phyloP scores from a whole-genome alignment of 2,797 vertebrate species.

The Syngnathus rostellatus region DNA sequence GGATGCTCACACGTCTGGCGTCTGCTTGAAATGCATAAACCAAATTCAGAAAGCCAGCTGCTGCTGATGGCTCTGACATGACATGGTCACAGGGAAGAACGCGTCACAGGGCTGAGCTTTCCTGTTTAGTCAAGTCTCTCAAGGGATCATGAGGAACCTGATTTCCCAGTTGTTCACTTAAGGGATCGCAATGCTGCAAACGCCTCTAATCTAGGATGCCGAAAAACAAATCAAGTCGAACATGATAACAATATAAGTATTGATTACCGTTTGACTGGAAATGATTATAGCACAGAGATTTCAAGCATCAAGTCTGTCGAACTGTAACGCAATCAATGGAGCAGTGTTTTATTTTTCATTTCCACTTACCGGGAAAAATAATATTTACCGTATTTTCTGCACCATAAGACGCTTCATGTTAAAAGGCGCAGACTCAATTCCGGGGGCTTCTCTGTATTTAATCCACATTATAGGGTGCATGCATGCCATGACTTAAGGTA shows the following conservation, averaged over 20 bases:
- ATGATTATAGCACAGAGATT: conserved; percentile 21
- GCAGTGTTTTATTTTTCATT: neutral
- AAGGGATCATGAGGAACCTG: conserved; percentile 17
- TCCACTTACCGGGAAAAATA: neutral
- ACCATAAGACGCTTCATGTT: too few species aligned
- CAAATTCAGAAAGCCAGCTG: conserved; percentile 54
- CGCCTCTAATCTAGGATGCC: conserved; percentile 18
- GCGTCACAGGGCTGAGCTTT: neutral
- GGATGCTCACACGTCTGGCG: conserved; percentile 42
- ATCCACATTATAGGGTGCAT: too few species aligned
- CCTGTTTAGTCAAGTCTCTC: conserved; percentile 31
- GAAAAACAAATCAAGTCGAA: conserved; percentile 36
- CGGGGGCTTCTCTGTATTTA: too few species aligned
- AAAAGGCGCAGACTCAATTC: too few species aligned
- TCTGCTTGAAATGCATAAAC: conserved; percentile 53
- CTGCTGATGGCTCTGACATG: conserved; percentile 36
- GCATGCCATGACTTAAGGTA: too few species aligned
- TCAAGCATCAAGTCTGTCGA: conserved; percentile 4
- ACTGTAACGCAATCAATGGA: neutral
- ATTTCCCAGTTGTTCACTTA: conserved; percentile 42
- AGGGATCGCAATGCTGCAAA: conserved; percentile 34
- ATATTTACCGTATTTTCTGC: too few species aligned
- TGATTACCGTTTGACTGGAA: conserved; percentile 33
- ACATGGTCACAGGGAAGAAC: conserved; percentile 13
- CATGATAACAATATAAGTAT: conserved; percentile 17